Conservation (phyloP, 2,888 invertebrate species). For the Drosophila pseudotalamancana region DNA sequence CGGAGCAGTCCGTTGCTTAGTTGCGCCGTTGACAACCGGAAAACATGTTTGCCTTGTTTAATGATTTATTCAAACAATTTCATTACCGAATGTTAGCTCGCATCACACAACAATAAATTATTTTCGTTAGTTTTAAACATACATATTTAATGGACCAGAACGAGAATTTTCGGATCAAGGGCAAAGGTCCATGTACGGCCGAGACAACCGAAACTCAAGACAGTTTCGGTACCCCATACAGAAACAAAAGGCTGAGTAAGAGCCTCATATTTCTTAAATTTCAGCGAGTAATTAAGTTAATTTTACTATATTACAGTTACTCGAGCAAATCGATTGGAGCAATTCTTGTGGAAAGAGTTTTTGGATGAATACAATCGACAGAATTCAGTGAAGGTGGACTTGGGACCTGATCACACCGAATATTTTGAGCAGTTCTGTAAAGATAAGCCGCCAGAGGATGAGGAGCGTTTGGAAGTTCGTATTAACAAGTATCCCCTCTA, state of each 20-base stretch:
- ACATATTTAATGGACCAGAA: constrained; percentile 12
- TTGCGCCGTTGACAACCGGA: constrained; percentile 23
- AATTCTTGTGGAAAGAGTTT: constrained; percentile 82
- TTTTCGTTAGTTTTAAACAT: constrained; percentile 40
- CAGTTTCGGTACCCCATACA: constrained; percentile 63
- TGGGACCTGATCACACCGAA: constrained; percentile 67
- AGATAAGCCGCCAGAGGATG: constrained; percentile 58
- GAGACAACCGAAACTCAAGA: constrained; percentile 54
- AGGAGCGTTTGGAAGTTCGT: constrained; percentile 63
- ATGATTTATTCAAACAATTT: constrained; percentile 32
- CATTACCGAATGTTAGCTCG: constrained; percentile 19
- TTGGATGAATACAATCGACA: constrained; percentile 80
- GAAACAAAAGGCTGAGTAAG: constrained; percentile 71
- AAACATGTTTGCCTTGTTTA: constrained; percentile 34
- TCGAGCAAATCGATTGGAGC: constrained; percentile 74
- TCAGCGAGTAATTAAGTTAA: not conserved
- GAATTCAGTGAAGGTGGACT: constrained; percentile 19
- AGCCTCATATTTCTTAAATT: not conserved
- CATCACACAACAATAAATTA: constrained; percentile 57
- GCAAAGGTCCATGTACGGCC: constrained; percentile 35
- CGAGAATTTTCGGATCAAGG: constrained; percentile 40
- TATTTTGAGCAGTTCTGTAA: constrained; percentile 81
- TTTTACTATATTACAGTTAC: constrained; percentile 61
- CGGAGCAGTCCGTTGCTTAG: constrained; percentile 52
- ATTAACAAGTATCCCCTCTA: constrained; percentile 80